Conservation (phyloP, 1,140 invertebrate species). For the Zophobas atratus region DNA sequence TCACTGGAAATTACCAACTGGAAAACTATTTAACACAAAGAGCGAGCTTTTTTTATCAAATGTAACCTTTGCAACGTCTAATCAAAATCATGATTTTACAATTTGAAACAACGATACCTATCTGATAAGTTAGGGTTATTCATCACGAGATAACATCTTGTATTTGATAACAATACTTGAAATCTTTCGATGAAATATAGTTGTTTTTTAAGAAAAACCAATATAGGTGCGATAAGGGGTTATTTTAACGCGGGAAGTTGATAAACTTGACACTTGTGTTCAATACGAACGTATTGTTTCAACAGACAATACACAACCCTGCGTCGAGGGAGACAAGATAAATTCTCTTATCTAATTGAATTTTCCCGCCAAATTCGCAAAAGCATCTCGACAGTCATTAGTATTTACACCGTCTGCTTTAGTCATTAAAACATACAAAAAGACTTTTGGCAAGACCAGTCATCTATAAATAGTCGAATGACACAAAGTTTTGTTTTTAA, state of each 20-base stretch:
- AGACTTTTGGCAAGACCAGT: conserved; percentile 22
- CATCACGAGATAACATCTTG: no score
- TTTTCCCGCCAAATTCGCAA: conserved; percentile 16
- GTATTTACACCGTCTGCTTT: conserved; percentile 6
- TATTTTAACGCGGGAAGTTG: no score
- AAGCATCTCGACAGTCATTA: background rate
- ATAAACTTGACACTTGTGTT: background rate
- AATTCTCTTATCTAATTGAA: background rate
- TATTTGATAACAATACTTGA: no score
- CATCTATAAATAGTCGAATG: conserved; percentile 12
- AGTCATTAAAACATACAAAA: background rate
- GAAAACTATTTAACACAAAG: conserved; percentile 10
- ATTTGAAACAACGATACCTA: no score
- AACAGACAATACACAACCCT: no score
- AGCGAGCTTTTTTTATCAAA: background rate
- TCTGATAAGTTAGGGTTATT: no score
- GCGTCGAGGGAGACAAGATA: no score
- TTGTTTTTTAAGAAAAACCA: no score
- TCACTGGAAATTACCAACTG: conserved; percentile 1
- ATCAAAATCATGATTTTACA: background rate
- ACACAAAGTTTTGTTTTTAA: conserved; percentile 16
- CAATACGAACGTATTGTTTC: background rate
- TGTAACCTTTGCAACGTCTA: conserved; percentile 14
- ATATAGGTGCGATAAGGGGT: no score
- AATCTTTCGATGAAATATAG: no score